Percentiles rank a stretch among this genome's conserved stretches.
Evolutionary conservation across 2,797 vertebrate species (phyloP).

Genomic region (Periophthalmus magnuspinnatus): DNA sequence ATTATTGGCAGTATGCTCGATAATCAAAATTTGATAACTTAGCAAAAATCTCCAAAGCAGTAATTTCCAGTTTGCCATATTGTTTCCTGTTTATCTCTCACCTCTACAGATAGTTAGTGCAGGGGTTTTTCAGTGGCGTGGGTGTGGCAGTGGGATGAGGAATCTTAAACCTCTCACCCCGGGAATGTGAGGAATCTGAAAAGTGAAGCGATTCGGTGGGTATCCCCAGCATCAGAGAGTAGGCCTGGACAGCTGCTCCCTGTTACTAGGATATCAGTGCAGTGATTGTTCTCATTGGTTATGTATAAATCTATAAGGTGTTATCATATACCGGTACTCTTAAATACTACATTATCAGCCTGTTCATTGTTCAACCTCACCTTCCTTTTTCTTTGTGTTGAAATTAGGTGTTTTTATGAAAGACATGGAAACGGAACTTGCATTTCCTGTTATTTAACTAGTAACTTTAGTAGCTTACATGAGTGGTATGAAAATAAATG

Average conservation of each 20-base stretch:
- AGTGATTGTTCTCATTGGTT: constrained; percentile 14
- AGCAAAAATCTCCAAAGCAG: neutral
- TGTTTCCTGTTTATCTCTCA: neutral
- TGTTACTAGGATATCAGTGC: constrained; percentile 12
- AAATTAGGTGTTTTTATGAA: neutral
- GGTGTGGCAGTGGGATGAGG: constrained; percentile 59
- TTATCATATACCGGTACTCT: neutral
- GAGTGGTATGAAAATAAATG: neutral
- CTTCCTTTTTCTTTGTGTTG: neutral
- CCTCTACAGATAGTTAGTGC: neutral
- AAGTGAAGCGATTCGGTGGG: constrained; percentile 50
- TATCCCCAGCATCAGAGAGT: constrained; percentile 50
- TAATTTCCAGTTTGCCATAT: neutral
- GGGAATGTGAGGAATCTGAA: constrained; percentile 69
- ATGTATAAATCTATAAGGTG: neutral
- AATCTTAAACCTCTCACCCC: constrained; percentile 30
- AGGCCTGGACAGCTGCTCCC: constrained; percentile 36
- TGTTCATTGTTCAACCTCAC: neutral
- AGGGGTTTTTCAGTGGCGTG: constrained; percentile 34
- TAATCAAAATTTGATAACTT: too few relatives aligned
- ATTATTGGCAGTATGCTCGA: neutral
- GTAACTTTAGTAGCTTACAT: too few relatives aligned
- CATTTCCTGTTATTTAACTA: neutral
- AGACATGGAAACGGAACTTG: neutral
- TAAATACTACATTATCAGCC: neutral